Evolutionary conservation across 2,113 vertebrate species (phyloP), one percentile per base, ranked within the genome.

Genomic region (Callipepla californica): DNA sequence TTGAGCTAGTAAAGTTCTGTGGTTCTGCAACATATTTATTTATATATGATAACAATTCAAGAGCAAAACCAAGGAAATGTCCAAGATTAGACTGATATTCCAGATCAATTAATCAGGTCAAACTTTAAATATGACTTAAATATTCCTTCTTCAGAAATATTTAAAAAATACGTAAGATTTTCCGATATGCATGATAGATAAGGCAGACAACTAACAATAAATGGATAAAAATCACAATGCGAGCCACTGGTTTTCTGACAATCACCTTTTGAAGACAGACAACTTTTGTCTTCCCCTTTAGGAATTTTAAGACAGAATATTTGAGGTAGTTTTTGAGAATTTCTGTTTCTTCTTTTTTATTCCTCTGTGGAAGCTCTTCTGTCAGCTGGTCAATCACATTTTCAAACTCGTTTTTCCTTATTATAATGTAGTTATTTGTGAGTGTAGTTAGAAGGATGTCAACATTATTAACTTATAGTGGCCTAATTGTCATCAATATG

Each of bases 381-480:
- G 80, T 96, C 90, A 98, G 69, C 83, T 97, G 95, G 76, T 97
- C 95, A 58, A 97, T 88, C 15, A 66, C 96, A 78, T 97, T 97
- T 91, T 97, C 94, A 6, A 96, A 95, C 67, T 36, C 91, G 91
- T 98, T 97, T 98, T 62, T 97, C 90, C 59, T 95, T 92, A 81
- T 97, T 96, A 53, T 95, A 85, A 57, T 68, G 59, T 90, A 93
- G 59, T 92, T 94, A 89, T 95, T 97, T 48, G 91, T 87, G 40
- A 98, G 74, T 95, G 98, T 95, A 30, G 90, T 92, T 92, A 80
- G 85, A 50, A 97, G 23, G 11, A 87, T 87, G 62, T 87, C 69
- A 75, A 74, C 80, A 18, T 83, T 96, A 22, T 73, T 81, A 80
- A 38, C 67, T 95, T 59, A 63, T 68, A 55, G 40, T 15, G 21